These are phyloP conservation scores for Aphelocoma californica DNA, from an alignment of 2,797 vertebrate genomes.

Conservation along the genomic window DNA sequence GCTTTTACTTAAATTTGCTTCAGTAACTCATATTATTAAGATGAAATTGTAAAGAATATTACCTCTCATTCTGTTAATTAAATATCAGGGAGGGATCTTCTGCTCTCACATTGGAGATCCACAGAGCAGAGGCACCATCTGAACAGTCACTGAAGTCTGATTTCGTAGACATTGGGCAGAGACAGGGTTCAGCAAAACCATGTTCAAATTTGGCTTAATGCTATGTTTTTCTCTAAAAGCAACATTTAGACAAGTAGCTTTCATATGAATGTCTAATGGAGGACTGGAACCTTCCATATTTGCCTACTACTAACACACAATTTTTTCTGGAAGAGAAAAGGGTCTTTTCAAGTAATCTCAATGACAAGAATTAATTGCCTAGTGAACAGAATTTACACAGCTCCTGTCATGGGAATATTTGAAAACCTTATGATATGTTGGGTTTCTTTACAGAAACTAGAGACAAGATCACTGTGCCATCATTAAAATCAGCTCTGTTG, in stretches of 20 bases:
- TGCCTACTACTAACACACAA: neutral
- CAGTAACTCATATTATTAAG: neutral
- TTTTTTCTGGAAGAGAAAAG: neutral
- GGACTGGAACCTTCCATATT: neutral
- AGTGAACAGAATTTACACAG: neutral
- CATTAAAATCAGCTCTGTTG: neutral
- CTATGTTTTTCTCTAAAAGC: neutral
- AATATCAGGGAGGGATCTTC: neutral
- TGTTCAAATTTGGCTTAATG: neutral
- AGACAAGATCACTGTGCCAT: neutral
- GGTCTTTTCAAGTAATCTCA: neutral
- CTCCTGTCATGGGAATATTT: neutral
- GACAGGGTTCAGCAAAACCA: neutral
- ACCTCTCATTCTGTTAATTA: neutral
- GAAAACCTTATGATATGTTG: neutral
- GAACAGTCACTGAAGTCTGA: neutral
- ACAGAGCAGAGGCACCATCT: neutral
- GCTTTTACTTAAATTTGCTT: neutral
- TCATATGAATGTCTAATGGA: neutral
- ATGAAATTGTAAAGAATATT: neutral
- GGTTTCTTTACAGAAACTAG: neutral
- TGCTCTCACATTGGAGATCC: neutral
- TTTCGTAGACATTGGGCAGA: neutral
- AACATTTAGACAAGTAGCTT: neutral
- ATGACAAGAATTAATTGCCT: neutral